A percentile compares a stretch with the other conserved stretches of the same genome.
Conservation (phyloP, 2,113 vertebrate species). For the Bombycilla garrulus region DNA sequence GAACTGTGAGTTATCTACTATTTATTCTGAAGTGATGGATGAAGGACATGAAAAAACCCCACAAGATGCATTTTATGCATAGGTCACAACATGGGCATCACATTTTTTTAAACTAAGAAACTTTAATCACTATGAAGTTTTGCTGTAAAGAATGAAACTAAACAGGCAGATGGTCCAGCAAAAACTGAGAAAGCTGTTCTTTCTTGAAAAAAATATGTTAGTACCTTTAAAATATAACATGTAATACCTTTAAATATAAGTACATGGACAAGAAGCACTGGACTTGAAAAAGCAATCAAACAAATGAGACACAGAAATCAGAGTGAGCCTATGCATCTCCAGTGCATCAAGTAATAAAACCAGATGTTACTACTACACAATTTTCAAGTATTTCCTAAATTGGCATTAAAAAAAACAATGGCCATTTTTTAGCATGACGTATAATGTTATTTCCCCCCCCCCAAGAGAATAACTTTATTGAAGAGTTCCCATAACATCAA, state of each 20-base stretch:
- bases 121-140: not conserved
- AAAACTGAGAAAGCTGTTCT: not conserved
- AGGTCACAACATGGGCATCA: not conserved
- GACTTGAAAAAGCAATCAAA: not conserved
- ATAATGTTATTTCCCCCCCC: constrained; percentile 2
- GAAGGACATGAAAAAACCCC: not conserved
- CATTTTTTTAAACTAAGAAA: not conserved
- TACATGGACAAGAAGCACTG: not conserved
- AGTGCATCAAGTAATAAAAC: not conserved
- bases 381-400: constrained; percentile 12
- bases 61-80: not conserved
- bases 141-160: not conserved
- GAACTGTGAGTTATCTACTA: not conserved
- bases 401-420: constrained; percentile 30
- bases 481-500: constrained; percentile 42
- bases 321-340: not conserved
- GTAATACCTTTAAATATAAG: not conserved
- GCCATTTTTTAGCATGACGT: constrained; percentile 33
- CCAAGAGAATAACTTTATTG: constrained; percentile 29
- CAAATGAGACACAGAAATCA: not conserved
- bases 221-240: not conserved
- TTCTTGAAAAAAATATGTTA: not conserved
- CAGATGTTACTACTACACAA: constrained; percentile 21
- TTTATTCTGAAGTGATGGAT: not conserved
- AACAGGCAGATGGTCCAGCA: not conserved